Base-by-base conservation (phyloP, 2,888 invertebrate genomes). In the Drosophila anceps region DNA sequence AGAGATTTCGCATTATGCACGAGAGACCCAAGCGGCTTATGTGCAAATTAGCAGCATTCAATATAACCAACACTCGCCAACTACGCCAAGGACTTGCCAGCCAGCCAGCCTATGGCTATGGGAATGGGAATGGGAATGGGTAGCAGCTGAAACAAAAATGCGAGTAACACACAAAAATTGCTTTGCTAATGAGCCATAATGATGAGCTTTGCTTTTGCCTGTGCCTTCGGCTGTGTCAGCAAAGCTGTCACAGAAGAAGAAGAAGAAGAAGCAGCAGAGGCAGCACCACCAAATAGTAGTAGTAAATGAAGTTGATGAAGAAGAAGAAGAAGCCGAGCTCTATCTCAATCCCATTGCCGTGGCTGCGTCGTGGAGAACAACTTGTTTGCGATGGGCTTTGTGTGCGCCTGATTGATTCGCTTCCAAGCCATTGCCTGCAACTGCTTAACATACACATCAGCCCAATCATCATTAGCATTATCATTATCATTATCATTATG, bases 131-230 rank as follows among this genome's bases (percentile, higher is more conserved):
- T 20, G 20, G 33, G 35, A 7, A 53, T 37, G 53, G 53, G 24
- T 2, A n/a, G 39, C 4, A 35, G 39, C 39, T 29, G 43, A 39
- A 46, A 27, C 18, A 50, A 53, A 57, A 65, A 44, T 59, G 50
- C 64, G 69, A 78, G 55, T 63, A 78, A 65, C 64, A 78, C 78
- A 78, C 76, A 76, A 73, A 90, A 90, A 90, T 90, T 88, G 84
- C 89, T 86, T 77, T 90, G 82, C 87, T 88, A 88, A 88, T 88
- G 87, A 88, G 89, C 89, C 90, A 88, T 88, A 86, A 90, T 88
- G 89, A 88, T 82, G 87, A 86, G 90, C 80, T 83, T 79, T 76
- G 82, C 67, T 69, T 73, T 64, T 65, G 55, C 61, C 55, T 43
- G 54, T 10, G 51, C 63, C 57, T 15, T 57, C 44, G 37, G 51